Percentiles rank a stretch among this genome's conserved stretches.
These are phyloP conservation scores for Sceloporus tristichus DNA, from an alignment of 2,113 vertebrate genomes.

Conservation along the genomic window DNA sequence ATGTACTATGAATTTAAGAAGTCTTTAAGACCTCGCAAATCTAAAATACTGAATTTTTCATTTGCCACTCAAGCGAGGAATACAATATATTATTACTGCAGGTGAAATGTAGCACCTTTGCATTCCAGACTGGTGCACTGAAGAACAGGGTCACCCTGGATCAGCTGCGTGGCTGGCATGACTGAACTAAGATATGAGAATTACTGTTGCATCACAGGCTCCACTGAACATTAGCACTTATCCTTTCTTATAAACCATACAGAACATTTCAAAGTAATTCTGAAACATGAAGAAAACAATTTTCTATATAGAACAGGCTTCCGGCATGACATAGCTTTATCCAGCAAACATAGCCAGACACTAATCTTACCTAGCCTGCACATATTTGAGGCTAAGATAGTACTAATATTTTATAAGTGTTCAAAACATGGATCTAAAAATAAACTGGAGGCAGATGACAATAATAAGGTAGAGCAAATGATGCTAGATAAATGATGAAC, in stretches of 20 bases:
- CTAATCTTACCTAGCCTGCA: not conserved
- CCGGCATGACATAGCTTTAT: not conserved
- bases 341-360: constrained; percentile 30
- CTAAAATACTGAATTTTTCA: constrained; percentile 40
- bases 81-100: constrained; percentile 41
- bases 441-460: not conserved
- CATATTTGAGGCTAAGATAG: not conserved
- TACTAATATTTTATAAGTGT: not conserved
- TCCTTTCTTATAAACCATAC: not conserved
- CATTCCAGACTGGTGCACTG: constrained; percentile 38
- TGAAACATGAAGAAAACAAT: constrained; percentile 6
- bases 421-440: not conserved
- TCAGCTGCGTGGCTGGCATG: constrained; percentile 4
- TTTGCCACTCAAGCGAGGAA: constrained; percentile 16
- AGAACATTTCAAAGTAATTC: constrained; percentile 6
- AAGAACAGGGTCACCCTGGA: constrained; percentile 20
- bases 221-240: constrained; percentile 5
- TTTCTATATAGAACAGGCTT: not conserved
- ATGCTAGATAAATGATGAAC: not conserved
- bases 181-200: constrained; percentile 34
- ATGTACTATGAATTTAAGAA: not conserved
- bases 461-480: not conserved
- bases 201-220: not conserved
- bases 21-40: constrained; percentile 18
- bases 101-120: constrained; percentile 34